phyloP scores from a whole-genome alignment of 2,797 vertebrate genomes.

The Galago senegalensis region DNA sequence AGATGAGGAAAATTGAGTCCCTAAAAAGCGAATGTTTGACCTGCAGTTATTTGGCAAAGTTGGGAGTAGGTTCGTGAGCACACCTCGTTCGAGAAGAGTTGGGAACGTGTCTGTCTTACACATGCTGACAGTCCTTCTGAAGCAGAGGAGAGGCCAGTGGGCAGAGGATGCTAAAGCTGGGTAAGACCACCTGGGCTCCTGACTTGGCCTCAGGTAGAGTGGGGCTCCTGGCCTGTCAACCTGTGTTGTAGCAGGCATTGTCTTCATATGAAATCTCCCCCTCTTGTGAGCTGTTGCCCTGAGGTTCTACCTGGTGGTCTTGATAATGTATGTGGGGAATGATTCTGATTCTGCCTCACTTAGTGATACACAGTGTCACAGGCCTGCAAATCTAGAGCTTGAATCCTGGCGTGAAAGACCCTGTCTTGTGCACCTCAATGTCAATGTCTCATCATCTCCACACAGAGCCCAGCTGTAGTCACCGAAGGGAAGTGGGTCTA shows the following conservation, averaged over 20 bases:
- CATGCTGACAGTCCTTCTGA: fast-evolving
- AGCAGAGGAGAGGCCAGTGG: neutral
- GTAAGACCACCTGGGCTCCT: neutral
- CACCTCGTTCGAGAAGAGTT: neutral
- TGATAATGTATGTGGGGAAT: fast-evolving
- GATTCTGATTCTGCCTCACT: neutral
- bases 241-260: slow-evolving; percentile 95
- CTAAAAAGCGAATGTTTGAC: neutral
- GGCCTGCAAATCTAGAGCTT: neutral
- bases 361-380: fast-evolving
- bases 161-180: neutral
- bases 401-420: too few species aligned
- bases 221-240: slow-evolving; percentile 95
- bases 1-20: neutral
- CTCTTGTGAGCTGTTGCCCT: neutral
- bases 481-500: fast-evolving
- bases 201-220: slow-evolving; percentile 90
- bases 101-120: fast-evolving
- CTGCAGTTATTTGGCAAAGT: neutral
- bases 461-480: neutral
- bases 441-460: neutral
- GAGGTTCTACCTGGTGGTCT: neutral
- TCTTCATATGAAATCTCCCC: slow-evolving; percentile 94
- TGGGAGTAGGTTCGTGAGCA: neutral
- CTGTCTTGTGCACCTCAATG: too few species aligned